Evolutionary conservation across 2,113 vertebrate species (phyloP), one percentile per base, ranked within the genome.

Genomic region (Puntigrus tetrazona): DNA sequence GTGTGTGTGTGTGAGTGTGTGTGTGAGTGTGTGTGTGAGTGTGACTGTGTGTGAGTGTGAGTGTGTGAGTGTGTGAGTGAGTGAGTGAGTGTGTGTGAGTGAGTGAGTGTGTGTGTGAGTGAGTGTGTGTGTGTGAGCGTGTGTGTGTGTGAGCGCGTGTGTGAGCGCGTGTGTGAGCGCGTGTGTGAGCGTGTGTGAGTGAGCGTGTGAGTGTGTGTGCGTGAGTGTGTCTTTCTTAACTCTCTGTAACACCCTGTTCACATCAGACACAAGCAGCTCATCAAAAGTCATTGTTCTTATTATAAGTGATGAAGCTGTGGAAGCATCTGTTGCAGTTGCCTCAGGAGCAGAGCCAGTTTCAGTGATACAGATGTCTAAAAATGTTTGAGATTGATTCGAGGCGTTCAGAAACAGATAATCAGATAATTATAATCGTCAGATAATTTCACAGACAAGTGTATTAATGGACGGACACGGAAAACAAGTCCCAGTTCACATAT

Each of bases 181-280:
- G 18, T 3, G 7, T 67, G 97, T 98, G 55, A 63, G 83, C n/a
- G n/a, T n/a, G n/a, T n/a, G 97, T 98, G 50, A 59, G 83, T 59
- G n/a, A n/a, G n/a, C n/a, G n/a, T 22, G 6, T 86, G 43, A 25
- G 65, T 67, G 25, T 47, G 14, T 72, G 84, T 70, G 27, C 81
- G 57, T 74, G 13, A 81, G 27, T 80, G 14, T 8, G 9, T 57
- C 55, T n/a, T 57, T 8, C 55, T 8, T 10, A 25, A 57, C 27
- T 18, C 14, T 31, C 6, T 67, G 63, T 67, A 20, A 34, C 63
- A 67, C 16, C 63, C 63, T 67, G 16, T 67, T 31, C 63, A 31
- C 29, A 67, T 29, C 63, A 7, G 29, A 34, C 29, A 34, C 29
- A 1, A 65, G 6, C 1, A 7, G 14, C 29, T 65, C 29, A 1